Evolutionary conservation across 2,888 invertebrate genomes (phyloP).

Genomic region (Bibio marci): DNA sequence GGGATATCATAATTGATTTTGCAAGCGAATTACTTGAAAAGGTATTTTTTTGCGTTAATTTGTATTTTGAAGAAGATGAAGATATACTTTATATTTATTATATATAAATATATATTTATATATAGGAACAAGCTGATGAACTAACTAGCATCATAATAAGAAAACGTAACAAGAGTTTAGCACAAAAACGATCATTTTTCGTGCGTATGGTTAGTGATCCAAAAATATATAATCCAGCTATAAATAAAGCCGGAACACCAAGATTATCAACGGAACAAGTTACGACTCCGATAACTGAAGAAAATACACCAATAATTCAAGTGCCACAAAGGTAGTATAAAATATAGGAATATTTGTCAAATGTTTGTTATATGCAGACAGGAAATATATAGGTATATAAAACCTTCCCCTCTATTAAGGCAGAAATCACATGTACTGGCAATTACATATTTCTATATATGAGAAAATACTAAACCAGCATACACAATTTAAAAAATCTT

Average conservation of each 20-base stretch:
- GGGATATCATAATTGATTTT: constrained; percentile 69
- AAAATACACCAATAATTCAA: constrained; percentile 23
- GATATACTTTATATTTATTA: no score
- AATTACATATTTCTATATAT: no score
- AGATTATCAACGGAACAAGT: constrained; percentile 23
- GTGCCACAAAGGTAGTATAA: constrained; percentile 14
- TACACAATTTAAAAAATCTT: no score
- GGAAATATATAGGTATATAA: no score
- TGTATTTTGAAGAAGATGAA: no score
- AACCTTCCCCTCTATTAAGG: no score
- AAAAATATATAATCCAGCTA: constrained; percentile 87
- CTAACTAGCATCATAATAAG: constrained; percentile 56
- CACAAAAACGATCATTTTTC: constrained; percentile 87
- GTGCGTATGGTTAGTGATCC: constrained; percentile 97
- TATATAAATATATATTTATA: no score
- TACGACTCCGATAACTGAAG: constrained; percentile 21
- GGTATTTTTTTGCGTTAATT: constrained; percentile 10
- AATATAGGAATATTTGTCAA: constrained; percentile 11
- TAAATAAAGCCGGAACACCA: constrained; percentile 55
- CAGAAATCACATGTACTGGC: no score
- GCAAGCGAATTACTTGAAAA: constrained; percentile 64
- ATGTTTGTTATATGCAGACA: neutral
- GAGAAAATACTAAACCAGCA: no score
- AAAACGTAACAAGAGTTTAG: constrained; percentile 62
- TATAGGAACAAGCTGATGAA: constrained; percentile 38